phyloP scores from a whole-genome alignment of 1,140 invertebrate species.

The Mylabris phalerata region DNA sequence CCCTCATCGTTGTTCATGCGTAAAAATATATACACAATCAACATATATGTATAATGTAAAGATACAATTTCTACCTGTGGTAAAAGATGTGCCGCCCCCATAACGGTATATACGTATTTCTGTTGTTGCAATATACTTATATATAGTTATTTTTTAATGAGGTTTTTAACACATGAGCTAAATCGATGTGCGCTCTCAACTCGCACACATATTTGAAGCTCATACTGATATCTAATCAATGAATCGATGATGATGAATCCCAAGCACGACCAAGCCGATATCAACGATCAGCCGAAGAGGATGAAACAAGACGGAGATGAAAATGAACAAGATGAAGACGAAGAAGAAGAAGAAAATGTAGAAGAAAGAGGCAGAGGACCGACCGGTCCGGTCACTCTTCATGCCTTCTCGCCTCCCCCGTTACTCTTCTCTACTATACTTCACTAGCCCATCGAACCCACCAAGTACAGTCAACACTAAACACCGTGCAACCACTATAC shows the following conservation, averaged over 20 bases:
- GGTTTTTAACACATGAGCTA: slow-evolving; percentile 31
- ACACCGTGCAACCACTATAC: slow-evolving; percentile 6
- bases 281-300: slow-evolving; percentile 15
- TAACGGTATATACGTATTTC: no score
- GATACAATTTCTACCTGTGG: no score
- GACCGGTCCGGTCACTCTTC: slow-evolving; percentile 27
- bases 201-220: slow-evolving; percentile 30
- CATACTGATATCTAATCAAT: slow-evolving; percentile 35
- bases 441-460: slow-evolving; percentile 10
- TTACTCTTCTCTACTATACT: no score
- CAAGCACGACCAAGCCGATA: slow-evolving; percentile 17
- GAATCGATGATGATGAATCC: slow-evolving; percentile 36
- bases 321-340: no score
- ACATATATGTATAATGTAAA: no score
- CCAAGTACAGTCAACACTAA: slow-evolving; percentile 17
- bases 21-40: slow-evolving; percentile 1
- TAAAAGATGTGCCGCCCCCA: no score
- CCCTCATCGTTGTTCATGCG: slow-evolving; percentile 11
- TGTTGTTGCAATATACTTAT: no score
- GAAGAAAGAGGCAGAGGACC: slow-evolving; percentile 3
- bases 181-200: slow-evolving; percentile 22
- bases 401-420: not conserved
- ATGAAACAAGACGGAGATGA: no score
- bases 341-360: no score
- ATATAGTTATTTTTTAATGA: slow-evolving; percentile 22